phyloP scores from a whole-genome alignment of 1,140 invertebrate genomes.

The Schlechtendalia chinensis region DNA sequence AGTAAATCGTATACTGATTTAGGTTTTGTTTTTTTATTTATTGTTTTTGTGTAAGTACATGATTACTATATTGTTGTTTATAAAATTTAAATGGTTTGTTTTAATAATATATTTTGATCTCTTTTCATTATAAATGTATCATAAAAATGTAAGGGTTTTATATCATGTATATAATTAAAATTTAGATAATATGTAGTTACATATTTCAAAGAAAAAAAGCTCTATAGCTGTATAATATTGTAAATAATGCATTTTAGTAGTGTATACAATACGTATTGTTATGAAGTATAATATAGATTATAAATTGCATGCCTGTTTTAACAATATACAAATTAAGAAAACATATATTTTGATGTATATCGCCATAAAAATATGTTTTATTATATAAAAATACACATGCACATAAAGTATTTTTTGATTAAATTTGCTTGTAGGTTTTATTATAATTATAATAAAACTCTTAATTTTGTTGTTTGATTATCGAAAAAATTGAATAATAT shows the following conservation, averaged over 20 bases:
- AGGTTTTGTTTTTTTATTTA: neutral
- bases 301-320: too few relatives aligned
- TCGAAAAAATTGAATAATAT: too few relatives aligned
- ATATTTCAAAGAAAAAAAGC: neutral
- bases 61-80: neutral
- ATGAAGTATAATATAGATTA: neutral
- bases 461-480: too few relatives aligned
- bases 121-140: neutral
- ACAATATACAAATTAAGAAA: too few relatives aligned
- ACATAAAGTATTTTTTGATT: too few relatives aligned
- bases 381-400: too few relatives aligned
- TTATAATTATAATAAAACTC: too few relatives aligned
- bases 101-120: slow-evolving; percentile 1
- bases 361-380: too few relatives aligned
- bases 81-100: neutral
- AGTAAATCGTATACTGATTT: neutral
- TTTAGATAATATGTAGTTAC: neutral
- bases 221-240: neutral
- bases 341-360: too few relatives aligned
- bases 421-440: too few relatives aligned
- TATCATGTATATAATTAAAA: neutral
- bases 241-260: neutral
- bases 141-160: neutral
- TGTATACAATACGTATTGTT: neutral
- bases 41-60: neutral